phyloP scores from a whole-genome alignment of 2,888 invertebrate genomes.

The Napeogenes sylphis region DNA sequence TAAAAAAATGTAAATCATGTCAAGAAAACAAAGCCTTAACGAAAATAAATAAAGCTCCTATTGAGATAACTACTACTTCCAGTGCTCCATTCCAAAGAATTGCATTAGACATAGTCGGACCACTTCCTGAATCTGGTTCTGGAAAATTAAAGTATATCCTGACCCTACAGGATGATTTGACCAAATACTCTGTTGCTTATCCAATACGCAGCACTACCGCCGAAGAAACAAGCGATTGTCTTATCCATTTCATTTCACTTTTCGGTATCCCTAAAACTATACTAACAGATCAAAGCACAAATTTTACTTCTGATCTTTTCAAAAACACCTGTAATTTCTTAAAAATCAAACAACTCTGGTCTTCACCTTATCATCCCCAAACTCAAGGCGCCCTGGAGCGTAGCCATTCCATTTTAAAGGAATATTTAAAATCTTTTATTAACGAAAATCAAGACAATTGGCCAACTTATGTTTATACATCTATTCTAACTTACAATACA shows the following conservation, averaged over 20 bases:
- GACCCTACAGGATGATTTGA: no score
- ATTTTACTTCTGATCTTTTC: constrained; percentile 1
- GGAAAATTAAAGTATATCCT: constrained; percentile 10
- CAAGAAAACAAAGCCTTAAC: constrained; percentile 31
- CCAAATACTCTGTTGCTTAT: constrained; percentile 9
- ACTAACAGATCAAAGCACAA: constrained; percentile 30
- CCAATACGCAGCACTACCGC: constrained; percentile 18
- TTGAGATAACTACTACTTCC: constrained; percentile 35
- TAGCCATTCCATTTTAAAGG: no score
- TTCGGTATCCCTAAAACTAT: constrained; percentile 33
- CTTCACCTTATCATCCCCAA: no score
- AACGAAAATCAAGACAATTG: no score
- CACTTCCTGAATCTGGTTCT: constrained; percentile 29
- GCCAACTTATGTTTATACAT: no score
- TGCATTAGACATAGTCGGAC: constrained; percentile 33
- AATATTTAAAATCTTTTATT: no score
- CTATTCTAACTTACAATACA: no score
- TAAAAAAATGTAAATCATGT: constrained; percentile 11
- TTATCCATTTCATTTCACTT: constrained; percentile 30
- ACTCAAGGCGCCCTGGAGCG: no score
- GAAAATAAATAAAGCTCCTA: constrained; percentile 31
- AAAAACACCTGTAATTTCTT: no score
- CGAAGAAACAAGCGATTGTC: constrained; percentile 28
- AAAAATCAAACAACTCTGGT: no score
- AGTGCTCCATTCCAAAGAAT: constrained; percentile 31